Percentiles rank a stretch among this genome's conserved stretches.
Evolutionary conservation across 2,113 vertebrate genomes (phyloP).

Genomic region (Micronisus gabar): DNA sequence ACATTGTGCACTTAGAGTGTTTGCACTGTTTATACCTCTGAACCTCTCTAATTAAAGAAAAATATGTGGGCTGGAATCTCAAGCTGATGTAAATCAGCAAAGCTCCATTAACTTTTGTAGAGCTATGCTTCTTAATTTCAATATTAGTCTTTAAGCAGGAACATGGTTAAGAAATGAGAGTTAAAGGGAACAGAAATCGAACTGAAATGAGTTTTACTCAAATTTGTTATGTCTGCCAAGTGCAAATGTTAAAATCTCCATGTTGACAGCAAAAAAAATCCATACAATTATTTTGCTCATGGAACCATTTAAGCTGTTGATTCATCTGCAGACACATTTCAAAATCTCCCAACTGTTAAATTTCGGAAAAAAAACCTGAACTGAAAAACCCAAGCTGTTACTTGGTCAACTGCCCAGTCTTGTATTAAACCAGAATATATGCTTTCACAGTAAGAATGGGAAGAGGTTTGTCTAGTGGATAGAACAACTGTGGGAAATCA

Average conservation of each 20-base stretch:
- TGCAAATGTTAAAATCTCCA: slow-evolving; percentile 15
- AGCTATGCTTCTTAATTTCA: background rate
- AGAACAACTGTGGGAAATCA: background rate
- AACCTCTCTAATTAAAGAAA: slow-evolving; percentile 35
- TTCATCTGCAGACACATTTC: slow-evolving; percentile 21
- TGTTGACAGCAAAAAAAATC: background rate
- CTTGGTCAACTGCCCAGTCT: background rate
- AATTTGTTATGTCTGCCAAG: slow-evolving; percentile 8
- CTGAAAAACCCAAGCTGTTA: background rate
- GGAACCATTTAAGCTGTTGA: slow-evolving; percentile 22
- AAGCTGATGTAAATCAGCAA: background rate
- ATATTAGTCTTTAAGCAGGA: slow-evolving; percentile 11
- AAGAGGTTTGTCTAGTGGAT: background rate
- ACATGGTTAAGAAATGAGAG: background rate
- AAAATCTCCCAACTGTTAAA: slow-evolving; percentile 23
- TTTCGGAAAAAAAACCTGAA: background rate
- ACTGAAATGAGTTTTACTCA: background rate
- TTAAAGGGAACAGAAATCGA: background rate
- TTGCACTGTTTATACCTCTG: background rate
- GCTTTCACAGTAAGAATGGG: background rate
- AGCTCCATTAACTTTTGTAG: background rate
- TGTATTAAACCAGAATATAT: background rate
- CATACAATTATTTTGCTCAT: slow-evolving; percentile 15
- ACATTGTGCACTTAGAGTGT: background rate
- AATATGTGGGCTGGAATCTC: background rate